Conservation (phyloP, 2,888 invertebrate genomes). For the Rhingia campestris region DNA sequence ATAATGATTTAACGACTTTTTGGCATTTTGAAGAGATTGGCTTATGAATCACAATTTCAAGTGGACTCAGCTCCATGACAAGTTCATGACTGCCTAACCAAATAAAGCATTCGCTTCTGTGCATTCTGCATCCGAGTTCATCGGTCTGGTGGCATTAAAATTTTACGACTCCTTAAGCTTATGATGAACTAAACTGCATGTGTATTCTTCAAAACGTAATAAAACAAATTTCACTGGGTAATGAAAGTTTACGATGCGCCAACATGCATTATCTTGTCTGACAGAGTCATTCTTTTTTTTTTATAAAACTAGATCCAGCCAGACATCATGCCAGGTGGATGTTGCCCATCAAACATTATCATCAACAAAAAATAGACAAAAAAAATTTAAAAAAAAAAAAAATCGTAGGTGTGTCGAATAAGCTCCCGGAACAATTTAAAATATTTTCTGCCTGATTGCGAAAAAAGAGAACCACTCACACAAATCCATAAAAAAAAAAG, state of each 20-base stretch:
- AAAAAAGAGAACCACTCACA: slow-evolving; percentile 17
- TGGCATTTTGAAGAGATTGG: no score
- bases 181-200: slow-evolving; percentile 9
- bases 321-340: slow-evolving; percentile 40
- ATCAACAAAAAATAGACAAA: slow-evolving; percentile 14
- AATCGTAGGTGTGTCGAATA: slow-evolving; percentile 49
- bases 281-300: slow-evolving; percentile 3
- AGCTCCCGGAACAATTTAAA: slow-evolving; percentile 64
- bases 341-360: background rate
- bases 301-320: slow-evolving; percentile 38
- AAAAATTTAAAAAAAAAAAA: slow-evolving; percentile 26
- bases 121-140: background rate
- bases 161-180: slow-evolving; percentile 32
- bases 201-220: slow-evolving; percentile 13
- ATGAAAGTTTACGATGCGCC: slow-evolving; percentile 52
- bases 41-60: no score
- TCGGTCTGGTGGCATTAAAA: slow-evolving; percentile 15
- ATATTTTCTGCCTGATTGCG: slow-evolving; percentile 69
- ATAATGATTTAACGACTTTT: no score
- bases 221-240: slow-evolving; percentile 11
- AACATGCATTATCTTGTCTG: slow-evolving; percentile 23
- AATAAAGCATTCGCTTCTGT: no score
- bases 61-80: no score
- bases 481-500: slow-evolving; percentile 25
- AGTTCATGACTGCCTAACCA: no score